These are phyloP conservation scores for Alcis repandata DNA, from an alignment of 2,888 invertebrate genomes.

Conservation along the genomic window DNA sequence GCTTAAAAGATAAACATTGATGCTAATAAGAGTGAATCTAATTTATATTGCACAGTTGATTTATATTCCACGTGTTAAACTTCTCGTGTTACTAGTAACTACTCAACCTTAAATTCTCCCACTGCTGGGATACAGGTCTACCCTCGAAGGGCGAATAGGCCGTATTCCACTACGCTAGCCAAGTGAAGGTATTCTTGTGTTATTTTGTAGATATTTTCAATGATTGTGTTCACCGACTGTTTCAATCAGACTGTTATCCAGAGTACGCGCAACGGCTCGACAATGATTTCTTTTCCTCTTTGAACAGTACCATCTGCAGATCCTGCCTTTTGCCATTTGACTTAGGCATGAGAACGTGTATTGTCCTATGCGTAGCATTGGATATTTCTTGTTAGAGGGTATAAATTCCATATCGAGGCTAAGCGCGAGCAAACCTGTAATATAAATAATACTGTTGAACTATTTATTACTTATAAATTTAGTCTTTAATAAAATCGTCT, in stretches of 20 bases:
- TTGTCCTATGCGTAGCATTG: slow-evolving; percentile 18
- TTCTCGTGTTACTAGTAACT: too few species aligned
- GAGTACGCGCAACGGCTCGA: slow-evolving; percentile 4
- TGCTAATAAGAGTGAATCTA: too few species aligned
- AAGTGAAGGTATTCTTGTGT: too few species aligned
- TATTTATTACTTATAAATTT: neutral
- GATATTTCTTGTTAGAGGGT: slow-evolving; percentile 14
- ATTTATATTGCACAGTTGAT: too few species aligned
- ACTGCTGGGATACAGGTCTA: too few species aligned
- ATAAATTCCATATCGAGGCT: slow-evolving; percentile 15
- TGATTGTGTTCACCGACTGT: slow-evolving; percentile 25
- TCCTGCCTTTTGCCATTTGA: neutral
- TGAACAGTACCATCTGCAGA: slow-evolving; percentile 29
- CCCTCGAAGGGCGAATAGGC: too few species aligned
- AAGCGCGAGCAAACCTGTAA: neutral
- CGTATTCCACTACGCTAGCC: too few species aligned
- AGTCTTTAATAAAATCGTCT: too few species aligned
- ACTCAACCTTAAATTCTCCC: too few species aligned
- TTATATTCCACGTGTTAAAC: too few species aligned
- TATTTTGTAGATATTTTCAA: neutral
- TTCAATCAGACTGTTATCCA: neutral
- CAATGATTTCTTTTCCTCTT: slow-evolving; percentile 13
- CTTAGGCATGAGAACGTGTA: slow-evolving; percentile 8
- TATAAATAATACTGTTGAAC: neutral
- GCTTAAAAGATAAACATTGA: too few species aligned